These are phyloP conservation scores for Drosophila bifasciata DNA, from an alignment of 1,140 invertebrate species.

Conservation along the genomic window DNA sequence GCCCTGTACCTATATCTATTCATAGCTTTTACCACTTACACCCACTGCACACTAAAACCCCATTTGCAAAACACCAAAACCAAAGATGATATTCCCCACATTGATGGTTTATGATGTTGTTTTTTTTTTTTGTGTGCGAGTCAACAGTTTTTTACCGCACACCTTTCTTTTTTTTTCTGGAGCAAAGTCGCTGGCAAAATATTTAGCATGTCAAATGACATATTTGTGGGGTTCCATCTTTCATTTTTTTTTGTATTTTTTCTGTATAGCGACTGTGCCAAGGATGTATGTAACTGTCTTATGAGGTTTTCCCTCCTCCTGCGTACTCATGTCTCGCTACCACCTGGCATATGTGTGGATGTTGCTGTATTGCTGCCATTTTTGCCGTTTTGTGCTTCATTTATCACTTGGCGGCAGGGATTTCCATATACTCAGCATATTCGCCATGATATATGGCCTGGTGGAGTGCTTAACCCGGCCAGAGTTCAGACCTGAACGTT, in stretches of 20 bases:
- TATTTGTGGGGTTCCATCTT: conserved; percentile 58
- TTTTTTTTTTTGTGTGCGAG: conserved; percentile 8
- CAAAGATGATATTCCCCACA: neutral
- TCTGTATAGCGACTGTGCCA: conserved; percentile 28
- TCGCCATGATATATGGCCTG: conserved; percentile 68
- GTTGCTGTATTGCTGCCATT: conserved; percentile 56
- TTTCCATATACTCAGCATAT: conserved; percentile 82
- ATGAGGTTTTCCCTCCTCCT: conserved; percentile 15
- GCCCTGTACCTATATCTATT: too few species aligned
- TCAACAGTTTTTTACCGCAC: conserved; percentile 14
- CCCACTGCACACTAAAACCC: neutral
- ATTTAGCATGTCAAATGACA: conserved; percentile 82
- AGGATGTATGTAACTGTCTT: conserved; percentile 60
- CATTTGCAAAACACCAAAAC: neutral
- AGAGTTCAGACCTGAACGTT: conserved; percentile 40
- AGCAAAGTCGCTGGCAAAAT: conserved; percentile 61
- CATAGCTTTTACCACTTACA: too few species aligned
- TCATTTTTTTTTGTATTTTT: conserved; percentile 29
- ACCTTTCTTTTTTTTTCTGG: conserved; percentile 28
- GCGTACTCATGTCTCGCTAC: neutral
- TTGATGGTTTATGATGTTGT: conserved; percentile 23
- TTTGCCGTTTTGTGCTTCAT: conserved; percentile 74
- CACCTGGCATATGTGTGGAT: conserved; percentile 47
- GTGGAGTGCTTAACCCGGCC: conserved; percentile 64
- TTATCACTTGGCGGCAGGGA: conserved; percentile 64